Evolutionary conservation across 2,888 invertebrate species (phyloP).

Genomic region (Tortrix viridana): DNA sequence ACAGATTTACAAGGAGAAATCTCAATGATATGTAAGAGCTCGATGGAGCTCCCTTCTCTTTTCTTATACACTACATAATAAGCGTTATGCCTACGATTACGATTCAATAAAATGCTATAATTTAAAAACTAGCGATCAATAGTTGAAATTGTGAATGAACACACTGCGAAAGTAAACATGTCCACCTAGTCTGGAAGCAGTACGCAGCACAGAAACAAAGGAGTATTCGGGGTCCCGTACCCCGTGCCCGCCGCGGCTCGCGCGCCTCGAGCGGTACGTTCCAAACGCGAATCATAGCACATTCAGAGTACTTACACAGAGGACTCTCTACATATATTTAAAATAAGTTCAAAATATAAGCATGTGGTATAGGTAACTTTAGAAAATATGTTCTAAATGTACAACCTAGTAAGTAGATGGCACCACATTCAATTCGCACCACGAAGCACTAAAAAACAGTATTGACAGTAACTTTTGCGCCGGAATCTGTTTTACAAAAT

Average conservation of each 20-base stretch:
- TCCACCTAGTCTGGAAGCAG: slow-evolving; percentile 46
- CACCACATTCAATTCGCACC: slow-evolving; percentile 78
- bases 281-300: slow-evolving; percentile 39
- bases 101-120: slow-evolving; percentile 68
- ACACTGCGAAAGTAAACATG: slow-evolving; percentile 42
- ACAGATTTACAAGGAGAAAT: slow-evolving; percentile 80
- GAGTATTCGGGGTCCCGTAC: slow-evolving; percentile 31
- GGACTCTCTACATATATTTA: slow-evolving; percentile 49
- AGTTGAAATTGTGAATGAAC: slow-evolving; percentile 46
- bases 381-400: slow-evolving; percentile 71
- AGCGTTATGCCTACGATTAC: slow-evolving; percentile 76
- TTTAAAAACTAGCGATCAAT: slow-evolving; percentile 69
- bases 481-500: slow-evolving; percentile 20
- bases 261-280: slow-evolving; percentile 44
- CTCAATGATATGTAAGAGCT: slow-evolving; percentile 84
- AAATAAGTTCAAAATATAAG: slow-evolving; percentile 40
- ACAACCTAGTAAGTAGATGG: slow-evolving; percentile 80
- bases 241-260: slow-evolving; percentile 36
- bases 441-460: slow-evolving; percentile 56
- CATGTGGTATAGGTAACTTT: slow-evolving; percentile 61
- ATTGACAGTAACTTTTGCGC: slow-evolving; percentile 29
- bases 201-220: slow-evolving; percentile 45
- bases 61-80: slow-evolving; percentile 75
- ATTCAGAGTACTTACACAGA: slow-evolving; percentile 42
- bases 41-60: slow-evolving; percentile 74